Evolutionary conservation across 2,888 invertebrate genomes (phyloP).

Genomic region (Cynaeus angustus): DNA sequence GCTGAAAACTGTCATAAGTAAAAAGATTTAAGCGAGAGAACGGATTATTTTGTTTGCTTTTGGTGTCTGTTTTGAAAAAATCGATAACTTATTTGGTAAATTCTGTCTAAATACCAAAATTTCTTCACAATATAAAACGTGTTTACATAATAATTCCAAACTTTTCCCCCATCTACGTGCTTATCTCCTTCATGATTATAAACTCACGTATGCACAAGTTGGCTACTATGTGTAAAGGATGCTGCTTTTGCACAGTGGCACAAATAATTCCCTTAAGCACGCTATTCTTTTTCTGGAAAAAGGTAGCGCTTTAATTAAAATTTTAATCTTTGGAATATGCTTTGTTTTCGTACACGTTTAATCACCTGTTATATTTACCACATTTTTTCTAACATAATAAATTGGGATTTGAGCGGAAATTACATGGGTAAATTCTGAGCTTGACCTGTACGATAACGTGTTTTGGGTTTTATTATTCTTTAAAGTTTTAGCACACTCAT

Average conservation of each 20-base stretch:
- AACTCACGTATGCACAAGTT: neutral
- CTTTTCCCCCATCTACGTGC: neutral
- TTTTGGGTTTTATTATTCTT: neutral
- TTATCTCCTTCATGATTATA: neutral
- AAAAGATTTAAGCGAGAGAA: too few species aligned
- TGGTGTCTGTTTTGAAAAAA: too few species aligned
- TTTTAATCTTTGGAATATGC: slow-evolving; percentile 47
- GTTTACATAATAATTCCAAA: too few species aligned
- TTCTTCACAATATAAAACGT: too few species aligned
- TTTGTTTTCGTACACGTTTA: slow-evolving; percentile 43
- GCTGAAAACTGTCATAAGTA: too few species aligned
- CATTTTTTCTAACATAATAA: slow-evolving; percentile 37
- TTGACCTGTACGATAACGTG: neutral
- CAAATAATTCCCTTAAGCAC: slow-evolving; percentile 41
- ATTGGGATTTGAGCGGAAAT: slow-evolving; percentile 34
- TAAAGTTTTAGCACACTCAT: neutral
- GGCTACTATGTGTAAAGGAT: neutral
- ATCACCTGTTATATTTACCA: slow-evolving; percentile 44
- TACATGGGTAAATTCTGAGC: slow-evolving; percentile 17
- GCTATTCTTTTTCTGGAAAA: slow-evolving; percentile 28
- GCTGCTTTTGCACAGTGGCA: neutral
- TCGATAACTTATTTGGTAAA: too few species aligned
- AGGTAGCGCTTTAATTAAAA: slow-evolving; percentile 46
- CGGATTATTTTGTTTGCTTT: too few species aligned
- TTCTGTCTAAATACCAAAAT: too few species aligned